Percentiles rank a stretch among this genome's conserved stretches.
Evolutionary conservation across 2,113 vertebrate genomes (phyloP).

Genomic region (Rattus rattus): DNA sequence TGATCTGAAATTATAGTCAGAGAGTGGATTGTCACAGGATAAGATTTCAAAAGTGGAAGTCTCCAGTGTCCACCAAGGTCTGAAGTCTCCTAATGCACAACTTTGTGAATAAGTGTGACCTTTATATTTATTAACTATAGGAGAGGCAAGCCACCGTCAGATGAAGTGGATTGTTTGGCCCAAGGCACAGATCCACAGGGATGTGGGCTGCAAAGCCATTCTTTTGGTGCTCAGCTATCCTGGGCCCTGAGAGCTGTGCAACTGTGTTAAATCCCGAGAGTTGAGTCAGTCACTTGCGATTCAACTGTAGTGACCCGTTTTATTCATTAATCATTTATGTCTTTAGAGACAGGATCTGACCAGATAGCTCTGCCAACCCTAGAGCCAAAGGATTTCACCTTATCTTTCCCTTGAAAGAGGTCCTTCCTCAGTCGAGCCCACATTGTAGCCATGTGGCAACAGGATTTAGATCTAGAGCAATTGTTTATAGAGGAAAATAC

Average conservation of each 20-base stretch:
- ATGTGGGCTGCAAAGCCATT: background rate
- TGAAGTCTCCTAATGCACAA: background rate
- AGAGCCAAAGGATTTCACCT: background rate
- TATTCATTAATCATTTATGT: background rate
- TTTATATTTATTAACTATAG: background rate
- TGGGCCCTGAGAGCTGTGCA: background rate
- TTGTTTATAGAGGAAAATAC: background rate
- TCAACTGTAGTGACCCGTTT: background rate
- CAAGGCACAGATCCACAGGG: background rate
- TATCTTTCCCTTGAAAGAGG: background rate
- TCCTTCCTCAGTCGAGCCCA: background rate
- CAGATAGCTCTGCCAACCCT: background rate
- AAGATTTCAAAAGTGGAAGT: conserved; percentile 22
- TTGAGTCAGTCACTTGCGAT: background rate
- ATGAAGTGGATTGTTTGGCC: background rate
- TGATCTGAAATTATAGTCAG: conserved; percentile 16
- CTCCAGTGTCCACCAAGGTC: background rate
- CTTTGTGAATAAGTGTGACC: background rate
- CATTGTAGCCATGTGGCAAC: background rate
- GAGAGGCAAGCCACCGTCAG: background rate
- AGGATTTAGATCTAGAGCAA: background rate
- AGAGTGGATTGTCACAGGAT: background rate
- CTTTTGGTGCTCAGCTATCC: background rate
- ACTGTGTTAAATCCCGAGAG: background rate
- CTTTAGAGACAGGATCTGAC: background rate